A percentile compares a stretch with the other conserved stretches of the same genome.
phyloP scores from a whole-genome alignment of 2,113 vertebrate genomes.

The Amphiprion percula region DNA sequence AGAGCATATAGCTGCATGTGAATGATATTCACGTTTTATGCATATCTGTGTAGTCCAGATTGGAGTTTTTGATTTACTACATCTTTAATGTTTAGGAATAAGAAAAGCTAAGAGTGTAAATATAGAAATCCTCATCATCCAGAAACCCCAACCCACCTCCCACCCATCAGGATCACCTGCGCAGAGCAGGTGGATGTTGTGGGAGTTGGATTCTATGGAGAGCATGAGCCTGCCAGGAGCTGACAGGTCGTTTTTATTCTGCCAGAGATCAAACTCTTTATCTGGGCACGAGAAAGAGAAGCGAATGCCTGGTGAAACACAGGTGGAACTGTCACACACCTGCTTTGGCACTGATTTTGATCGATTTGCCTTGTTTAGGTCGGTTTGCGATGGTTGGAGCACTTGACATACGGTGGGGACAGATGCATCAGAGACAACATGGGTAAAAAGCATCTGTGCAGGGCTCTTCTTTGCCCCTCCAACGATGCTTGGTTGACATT shows the following conservation, averaged over 20 bases:
- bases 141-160: neutral
- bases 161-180: constrained; percentile 40
- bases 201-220: constrained; percentile 50
- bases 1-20: neutral
- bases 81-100: neutral
- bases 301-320: constrained; percentile 61
- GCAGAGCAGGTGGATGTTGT: constrained; percentile 58
- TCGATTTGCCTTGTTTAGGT: constrained; percentile 66
- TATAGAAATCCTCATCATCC: constrained; percentile 9
- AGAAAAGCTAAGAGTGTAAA: constrained; percentile 1
- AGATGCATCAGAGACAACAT: constrained; percentile 65
- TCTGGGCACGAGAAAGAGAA: constrained; percentile 46
- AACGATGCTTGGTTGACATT: constrained; percentile 60
- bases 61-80: too few species aligned
- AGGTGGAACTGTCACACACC: constrained; percentile 76
- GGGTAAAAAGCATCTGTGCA: constrained; percentile 65
- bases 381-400: constrained; percentile 42
- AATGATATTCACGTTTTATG: constrained; percentile 3
- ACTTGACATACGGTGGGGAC: constrained; percentile 72
- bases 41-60: neutral
- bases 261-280: constrained; percentile 71
- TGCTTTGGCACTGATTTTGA: constrained; percentile 68
- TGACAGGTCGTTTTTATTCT: constrained; percentile 69
- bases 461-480: constrained; percentile 44
- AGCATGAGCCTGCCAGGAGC: constrained; percentile 49